Conservation (phyloP, 2,113 vertebrate species). For the Rhagologus leucostigma region DNA sequence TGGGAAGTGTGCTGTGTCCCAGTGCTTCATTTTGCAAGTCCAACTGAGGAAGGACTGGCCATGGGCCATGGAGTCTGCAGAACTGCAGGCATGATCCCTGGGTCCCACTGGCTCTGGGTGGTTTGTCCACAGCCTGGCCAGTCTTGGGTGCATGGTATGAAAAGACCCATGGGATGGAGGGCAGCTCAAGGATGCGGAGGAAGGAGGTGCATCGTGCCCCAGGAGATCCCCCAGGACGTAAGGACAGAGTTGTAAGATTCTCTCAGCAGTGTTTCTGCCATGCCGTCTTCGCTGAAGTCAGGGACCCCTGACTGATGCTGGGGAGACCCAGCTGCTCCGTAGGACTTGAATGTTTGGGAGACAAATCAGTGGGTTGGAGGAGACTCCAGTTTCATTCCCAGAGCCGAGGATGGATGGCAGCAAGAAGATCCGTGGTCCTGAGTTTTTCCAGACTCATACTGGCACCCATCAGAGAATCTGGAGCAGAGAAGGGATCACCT, state of each 20-base stretch:
- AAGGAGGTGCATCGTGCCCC: background rate
- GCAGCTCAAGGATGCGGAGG: background rate
- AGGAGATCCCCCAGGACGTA: background rate
- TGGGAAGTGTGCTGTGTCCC: background rate
- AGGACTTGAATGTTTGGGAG: background rate
- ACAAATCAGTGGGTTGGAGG: background rate
- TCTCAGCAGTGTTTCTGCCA: accelerated
- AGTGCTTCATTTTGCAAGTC: background rate
- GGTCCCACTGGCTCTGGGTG: background rate
- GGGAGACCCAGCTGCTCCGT: background rate
- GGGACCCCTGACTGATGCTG: background rate
- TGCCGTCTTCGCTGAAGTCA: background rate
- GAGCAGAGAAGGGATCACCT: background rate
- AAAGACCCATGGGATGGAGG: background rate
- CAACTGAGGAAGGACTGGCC: background rate
- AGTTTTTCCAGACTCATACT: background rate
- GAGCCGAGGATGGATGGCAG: background rate
- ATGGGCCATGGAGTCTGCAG: background rate
- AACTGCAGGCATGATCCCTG: background rate
- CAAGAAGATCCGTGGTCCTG: background rate
- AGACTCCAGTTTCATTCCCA: background rate
- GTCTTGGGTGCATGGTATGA: background rate
- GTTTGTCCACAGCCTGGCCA: background rate
- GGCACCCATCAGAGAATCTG: background rate
- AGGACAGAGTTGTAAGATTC: background rate